phyloP scores from a whole-genome alignment of 2,797 vertebrate species.

The Enteromius paludinosus region DNA sequence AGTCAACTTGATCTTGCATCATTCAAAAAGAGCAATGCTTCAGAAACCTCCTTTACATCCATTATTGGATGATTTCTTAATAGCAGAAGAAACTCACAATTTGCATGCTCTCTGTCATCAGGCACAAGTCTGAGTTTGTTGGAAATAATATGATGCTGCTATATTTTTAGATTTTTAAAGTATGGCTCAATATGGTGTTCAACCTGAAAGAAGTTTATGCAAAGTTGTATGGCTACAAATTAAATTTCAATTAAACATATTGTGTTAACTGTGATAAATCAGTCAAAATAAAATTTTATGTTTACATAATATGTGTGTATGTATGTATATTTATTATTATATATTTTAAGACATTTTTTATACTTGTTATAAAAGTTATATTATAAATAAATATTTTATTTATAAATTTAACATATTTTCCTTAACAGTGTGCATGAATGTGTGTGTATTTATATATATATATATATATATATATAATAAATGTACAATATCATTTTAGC shows the following conservation, averaged over 20 bases:
- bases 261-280: background rate
- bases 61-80: background rate
- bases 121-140: background rate
- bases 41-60: background rate
- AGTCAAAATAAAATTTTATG: background rate
- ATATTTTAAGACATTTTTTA: too few species aligned
- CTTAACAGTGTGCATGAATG: too few species aligned
- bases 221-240: background rate
- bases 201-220: background rate
- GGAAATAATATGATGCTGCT: background rate
- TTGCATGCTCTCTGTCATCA: background rate
- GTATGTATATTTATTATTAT: too few species aligned
- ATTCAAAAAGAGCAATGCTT: conserved; percentile 8
- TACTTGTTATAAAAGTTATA: too few species aligned
- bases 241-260: too few species aligned
- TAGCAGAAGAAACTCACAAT: background rate
- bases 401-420: too few species aligned
- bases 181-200: background rate
- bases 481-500: too few species aligned
- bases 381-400: too few species aligned
- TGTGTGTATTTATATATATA: too few species aligned
- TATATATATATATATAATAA: too few species aligned
- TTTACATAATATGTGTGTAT: background rate
- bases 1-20: background rate
- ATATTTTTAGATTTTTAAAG: background rate